phyloP scores from a whole-genome alignment of 2,888 invertebrate species.

The Plemyria rubiginata region DNA sequence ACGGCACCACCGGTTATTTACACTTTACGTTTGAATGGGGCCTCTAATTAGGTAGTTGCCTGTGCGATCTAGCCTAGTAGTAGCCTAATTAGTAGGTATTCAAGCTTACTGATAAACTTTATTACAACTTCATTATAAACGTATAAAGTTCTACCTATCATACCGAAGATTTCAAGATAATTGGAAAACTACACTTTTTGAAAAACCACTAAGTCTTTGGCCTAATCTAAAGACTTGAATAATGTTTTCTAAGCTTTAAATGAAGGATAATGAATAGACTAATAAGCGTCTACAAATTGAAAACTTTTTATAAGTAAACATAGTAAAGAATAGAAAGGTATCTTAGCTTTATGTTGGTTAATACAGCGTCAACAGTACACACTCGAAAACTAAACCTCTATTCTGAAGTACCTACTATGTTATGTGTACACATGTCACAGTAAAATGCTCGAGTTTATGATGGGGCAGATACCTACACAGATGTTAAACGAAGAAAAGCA shows the following conservation, averaged over 20 bases:
- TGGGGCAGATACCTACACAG: conserved; percentile 7
- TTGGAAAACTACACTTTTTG: not conserved
- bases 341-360: not conserved
- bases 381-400: too few relatives aligned
- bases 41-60: conserved; percentile 44
- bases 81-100: not conserved
- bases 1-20: conserved; percentile 45
- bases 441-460: conserved; percentile 21
- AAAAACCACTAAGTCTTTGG: too few relatives aligned
- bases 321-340: not conserved
- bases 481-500: conserved; percentile 31
- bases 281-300: not conserved
- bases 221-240: too few relatives aligned
- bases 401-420: too few relatives aligned
- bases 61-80: conserved; percentile 1
- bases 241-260: too few relatives aligned
- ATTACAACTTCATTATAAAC: too few relatives aligned
- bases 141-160: not conserved
- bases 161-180: not conserved
- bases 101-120: too few relatives aligned
- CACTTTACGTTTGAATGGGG: conserved; percentile 48
- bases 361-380: too few relatives aligned
- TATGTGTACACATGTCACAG: not conserved
- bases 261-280: not conserved
- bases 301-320: not conserved